Evolutionary conservation across 1,140 invertebrate genomes (phyloP).

Genomic region (Contarinia nasturtii): DNA sequence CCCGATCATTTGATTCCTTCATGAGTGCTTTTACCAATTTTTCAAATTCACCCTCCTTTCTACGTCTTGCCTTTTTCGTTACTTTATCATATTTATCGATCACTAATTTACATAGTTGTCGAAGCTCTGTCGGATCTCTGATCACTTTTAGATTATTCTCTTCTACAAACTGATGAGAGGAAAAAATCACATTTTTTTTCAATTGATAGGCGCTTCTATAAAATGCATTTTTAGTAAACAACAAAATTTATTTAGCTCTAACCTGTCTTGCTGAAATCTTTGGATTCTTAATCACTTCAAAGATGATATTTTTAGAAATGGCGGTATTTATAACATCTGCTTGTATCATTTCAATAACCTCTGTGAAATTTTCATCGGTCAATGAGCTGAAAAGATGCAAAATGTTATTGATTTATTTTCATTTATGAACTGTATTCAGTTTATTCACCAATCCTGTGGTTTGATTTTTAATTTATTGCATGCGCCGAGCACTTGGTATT

Average conservation of each 20-base stretch:
- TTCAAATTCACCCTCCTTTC: conserved; percentile 35
- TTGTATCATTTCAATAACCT: conserved; percentile 38
- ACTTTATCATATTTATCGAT: conserved; percentile 44
- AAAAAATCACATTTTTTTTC: conserved; percentile 4
- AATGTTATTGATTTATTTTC: background rate
- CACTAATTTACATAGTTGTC: conserved; percentile 35
- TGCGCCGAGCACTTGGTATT: conserved; percentile 40
- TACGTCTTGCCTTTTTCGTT: conserved; percentile 45
- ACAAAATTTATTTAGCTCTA: too few relatives aligned
- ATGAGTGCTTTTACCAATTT: too few relatives aligned
- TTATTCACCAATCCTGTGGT: conserved; percentile 31
- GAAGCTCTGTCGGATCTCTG: conserved; percentile 35
- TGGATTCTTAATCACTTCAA: conserved; percentile 28
- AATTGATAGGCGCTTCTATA: background rate
- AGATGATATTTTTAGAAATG: conserved; percentile 30
- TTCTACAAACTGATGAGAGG: conserved; percentile 36
- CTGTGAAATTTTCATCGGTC: conserved; percentile 28
- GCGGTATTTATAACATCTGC: conserved; percentile 36
- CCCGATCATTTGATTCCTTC: too few relatives aligned
- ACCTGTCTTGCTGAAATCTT: conserved; percentile 25
- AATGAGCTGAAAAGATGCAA: conserved; percentile 21
- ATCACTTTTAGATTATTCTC: conserved; percentile 43
- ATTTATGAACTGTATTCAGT: background rate
- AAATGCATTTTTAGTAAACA: too few relatives aligned
- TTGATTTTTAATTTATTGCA: conserved; percentile 40